Conservation (phyloP, 2,797 vertebrate genomes). For the Smutsia gigantea region DNA sequence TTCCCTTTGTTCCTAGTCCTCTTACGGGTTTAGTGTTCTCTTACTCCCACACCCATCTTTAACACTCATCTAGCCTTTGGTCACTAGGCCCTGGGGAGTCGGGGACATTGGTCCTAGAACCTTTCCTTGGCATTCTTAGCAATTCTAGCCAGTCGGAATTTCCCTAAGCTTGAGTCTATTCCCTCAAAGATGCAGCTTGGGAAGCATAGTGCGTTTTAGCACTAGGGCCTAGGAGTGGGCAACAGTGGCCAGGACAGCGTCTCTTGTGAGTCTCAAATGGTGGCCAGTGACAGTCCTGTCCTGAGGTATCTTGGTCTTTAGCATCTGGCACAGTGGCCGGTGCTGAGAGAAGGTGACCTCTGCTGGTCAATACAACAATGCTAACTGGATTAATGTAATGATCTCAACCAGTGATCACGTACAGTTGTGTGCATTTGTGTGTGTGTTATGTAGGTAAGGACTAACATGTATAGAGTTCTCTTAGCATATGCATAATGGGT, state of each 20-base stretch:
- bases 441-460: background rate
- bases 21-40: background rate
- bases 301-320: background rate
- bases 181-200: background rate
- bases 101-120: background rate
- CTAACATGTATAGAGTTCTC: background rate
- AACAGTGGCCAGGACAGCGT: background rate
- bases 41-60: background rate
- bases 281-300: background rate
- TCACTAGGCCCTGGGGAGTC: background rate
- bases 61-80: background rate
- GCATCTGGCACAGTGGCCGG: background rate
- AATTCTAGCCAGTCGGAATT: background rate
- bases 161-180: background rate
- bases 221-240: background rate
- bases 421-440: background rate
- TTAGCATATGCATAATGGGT: background rate
- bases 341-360: conserved; percentile 30
- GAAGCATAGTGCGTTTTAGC: background rate
- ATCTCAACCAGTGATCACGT: background rate
- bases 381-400: background rate
- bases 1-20: background rate
- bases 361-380: background rate
- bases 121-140: background rate
- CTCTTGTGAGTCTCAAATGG: background rate